Conservation (phyloP, 2,113 vertebrate genomes). For the Alethe castanea region DNA sequence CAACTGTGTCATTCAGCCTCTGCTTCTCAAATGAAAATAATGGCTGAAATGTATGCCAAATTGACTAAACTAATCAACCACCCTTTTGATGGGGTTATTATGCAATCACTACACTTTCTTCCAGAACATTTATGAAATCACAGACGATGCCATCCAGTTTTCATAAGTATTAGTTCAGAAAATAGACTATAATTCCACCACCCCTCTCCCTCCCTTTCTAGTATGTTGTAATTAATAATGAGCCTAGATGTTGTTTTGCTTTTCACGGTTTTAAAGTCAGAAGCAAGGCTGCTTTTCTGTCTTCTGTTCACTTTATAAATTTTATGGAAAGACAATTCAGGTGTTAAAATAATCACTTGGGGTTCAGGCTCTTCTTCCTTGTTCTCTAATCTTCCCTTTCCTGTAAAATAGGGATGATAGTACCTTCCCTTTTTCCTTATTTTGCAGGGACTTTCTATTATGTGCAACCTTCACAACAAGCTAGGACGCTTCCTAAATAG, state of each 20-base stretch:
- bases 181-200: conserved; percentile 34
- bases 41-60: conserved; percentile 59
- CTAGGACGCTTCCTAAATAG: background rate
- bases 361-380: background rate
- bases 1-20: conserved; percentile 10
- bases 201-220: background rate
- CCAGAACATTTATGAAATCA: conserved; percentile 70
- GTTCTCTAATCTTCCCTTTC: background rate
- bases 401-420: background rate
- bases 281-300: background rate
- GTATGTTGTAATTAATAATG: conserved; percentile 48
- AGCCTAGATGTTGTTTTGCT: background rate
- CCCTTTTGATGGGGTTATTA: conserved; percentile 57
- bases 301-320: background rate
- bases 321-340: background rate
- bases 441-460: background rate
- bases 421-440: background rate
- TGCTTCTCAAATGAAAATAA: conserved; percentile 65
- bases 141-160: conserved; percentile 13
- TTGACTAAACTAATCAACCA: conserved; percentile 65
- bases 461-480: background rate
- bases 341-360: background rate
- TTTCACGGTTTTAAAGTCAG: conserved; percentile 7
- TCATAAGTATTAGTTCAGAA: conserved; percentile 60
- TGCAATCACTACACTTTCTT: conserved; percentile 66